These are phyloP conservation scores for Cottus gobio DNA, from an alignment of 2,113 vertebrate species.

Conservation along the genomic window DNA sequence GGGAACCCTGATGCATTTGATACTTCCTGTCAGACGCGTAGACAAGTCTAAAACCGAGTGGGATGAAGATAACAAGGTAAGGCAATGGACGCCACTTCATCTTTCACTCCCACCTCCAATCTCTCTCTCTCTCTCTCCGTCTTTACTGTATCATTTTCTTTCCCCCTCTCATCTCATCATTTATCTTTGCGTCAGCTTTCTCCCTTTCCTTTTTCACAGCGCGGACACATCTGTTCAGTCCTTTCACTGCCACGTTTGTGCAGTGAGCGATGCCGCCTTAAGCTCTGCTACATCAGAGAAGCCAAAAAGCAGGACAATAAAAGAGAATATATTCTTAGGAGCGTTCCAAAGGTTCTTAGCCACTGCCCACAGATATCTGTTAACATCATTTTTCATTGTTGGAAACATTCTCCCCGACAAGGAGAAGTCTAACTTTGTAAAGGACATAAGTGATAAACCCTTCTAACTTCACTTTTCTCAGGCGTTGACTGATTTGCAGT, in stretches of 20 bases:
- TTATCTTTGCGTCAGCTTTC: constrained; percentile 69
- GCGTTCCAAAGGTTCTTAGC: constrained; percentile 59
- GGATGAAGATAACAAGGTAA: constrained; percentile 68
- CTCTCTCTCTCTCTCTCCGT: constrained; percentile 44
- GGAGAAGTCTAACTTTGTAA: constrained; percentile 58
- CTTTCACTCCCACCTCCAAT: constrained; percentile 48
- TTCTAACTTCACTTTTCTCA: constrained; percentile 24
- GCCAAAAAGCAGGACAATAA: constrained; percentile 69
- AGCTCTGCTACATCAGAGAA: constrained; percentile 56
- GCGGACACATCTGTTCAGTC: constrained; percentile 50
- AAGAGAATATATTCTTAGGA: constrained; percentile 61
- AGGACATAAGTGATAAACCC: constrained; percentile 47
- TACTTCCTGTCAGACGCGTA: constrained; percentile 44
- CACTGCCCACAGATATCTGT: constrained; percentile 59
- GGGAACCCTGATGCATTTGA: constrained; percentile 35
- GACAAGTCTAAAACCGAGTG: constrained; percentile 55
- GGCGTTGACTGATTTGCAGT: constrained; percentile 36
- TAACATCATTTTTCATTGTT: constrained; percentile 66
- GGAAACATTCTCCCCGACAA: constrained; percentile 38
- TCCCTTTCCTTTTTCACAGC: constrained; percentile 36
- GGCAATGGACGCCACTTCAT: constrained; percentile 49
- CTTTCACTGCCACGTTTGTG: constrained; percentile 38
- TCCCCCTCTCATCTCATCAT: constrained; percentile 61
- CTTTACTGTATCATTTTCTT: constrained; percentile 64
- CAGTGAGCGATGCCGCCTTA: constrained; percentile 61